These are phyloP conservation scores for Carapus acus DNA, from an alignment of 2,797 vertebrate species.

Conservation along the genomic window DNA sequence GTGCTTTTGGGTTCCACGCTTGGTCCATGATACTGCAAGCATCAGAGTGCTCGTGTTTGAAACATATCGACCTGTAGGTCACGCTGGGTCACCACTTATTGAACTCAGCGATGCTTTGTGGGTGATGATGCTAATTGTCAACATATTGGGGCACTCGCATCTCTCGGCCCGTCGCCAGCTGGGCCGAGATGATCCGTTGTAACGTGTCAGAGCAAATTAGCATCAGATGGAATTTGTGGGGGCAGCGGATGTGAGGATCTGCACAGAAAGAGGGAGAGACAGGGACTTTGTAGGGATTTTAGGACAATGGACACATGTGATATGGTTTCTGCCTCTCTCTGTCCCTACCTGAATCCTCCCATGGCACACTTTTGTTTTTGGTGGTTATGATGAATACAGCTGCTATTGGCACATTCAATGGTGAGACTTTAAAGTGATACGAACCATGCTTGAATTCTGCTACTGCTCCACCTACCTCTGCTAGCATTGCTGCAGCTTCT, in stretches of 20 bases:
- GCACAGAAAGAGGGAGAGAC: constrained; percentile 4
- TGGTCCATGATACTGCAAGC: too few relatives aligned
- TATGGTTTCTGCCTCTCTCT: neutral
- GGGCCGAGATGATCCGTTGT: constrained; percentile 59
- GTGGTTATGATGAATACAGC: neutral
- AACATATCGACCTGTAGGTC: constrained; percentile 42
- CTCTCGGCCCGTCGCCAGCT: constrained; percentile 32
- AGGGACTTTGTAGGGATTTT: too few relatives aligned
- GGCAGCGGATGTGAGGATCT: constrained; percentile 16
- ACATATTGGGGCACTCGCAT: constrained; percentile 64
- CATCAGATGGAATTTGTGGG: constrained; percentile 41
- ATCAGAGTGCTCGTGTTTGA: constrained; percentile 16
- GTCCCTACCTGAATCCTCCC: neutral
- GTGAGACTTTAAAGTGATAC: too few relatives aligned
- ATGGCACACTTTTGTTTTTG: neutral
- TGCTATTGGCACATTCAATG: neutral
- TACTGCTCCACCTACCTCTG: too few relatives aligned
- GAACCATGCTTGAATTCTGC: too few relatives aligned
- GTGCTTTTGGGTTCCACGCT: too few relatives aligned
- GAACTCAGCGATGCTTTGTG: constrained; percentile 59
- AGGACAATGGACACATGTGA: too few relatives aligned
- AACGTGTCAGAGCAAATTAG: constrained; percentile 69
- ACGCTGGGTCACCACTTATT: constrained; percentile 39
- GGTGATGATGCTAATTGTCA: constrained; percentile 70
- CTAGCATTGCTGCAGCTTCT: too few relatives aligned